Conservation (phyloP, 2,888 invertebrate species). For the Eilema depressum region DNA sequence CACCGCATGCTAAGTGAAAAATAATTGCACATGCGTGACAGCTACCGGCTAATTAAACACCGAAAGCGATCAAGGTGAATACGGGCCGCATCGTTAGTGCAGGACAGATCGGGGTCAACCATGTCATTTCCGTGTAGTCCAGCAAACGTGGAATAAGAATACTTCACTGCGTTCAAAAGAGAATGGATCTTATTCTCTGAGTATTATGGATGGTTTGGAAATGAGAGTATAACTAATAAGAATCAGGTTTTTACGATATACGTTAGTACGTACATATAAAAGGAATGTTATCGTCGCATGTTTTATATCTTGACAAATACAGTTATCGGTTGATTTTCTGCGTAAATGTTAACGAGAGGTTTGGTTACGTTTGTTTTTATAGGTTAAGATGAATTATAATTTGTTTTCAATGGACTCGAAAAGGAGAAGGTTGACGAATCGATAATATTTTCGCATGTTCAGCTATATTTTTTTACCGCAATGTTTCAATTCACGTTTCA, state of each 20-base stretch:
- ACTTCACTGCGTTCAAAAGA: slow-evolving; percentile 10
- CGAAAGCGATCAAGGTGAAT: slow-evolving; percentile 49
- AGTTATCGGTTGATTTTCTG: slow-evolving; percentile 33
- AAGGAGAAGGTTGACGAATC: not conserved
- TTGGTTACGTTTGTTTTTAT: slow-evolving; percentile 8
- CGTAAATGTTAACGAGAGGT: slow-evolving; percentile 16
- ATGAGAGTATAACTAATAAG: slow-evolving; percentile 16
- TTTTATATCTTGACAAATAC: slow-evolving; percentile 47
- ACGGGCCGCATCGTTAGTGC: slow-evolving; percentile 46
- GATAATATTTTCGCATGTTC: not conserved
- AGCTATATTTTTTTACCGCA: not conserved
- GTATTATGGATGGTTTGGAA: not conserved
- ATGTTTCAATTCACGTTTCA: not conserved
- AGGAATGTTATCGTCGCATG: slow-evolving; percentile 33
- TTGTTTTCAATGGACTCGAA: not conserved
- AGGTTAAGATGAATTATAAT: not conserved
- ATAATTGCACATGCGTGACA: slow-evolving; percentile 45
- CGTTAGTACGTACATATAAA: slow-evolving; percentile 29
- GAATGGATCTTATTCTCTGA: slow-evolving; percentile 25
- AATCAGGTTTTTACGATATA: slow-evolving; percentile 24
- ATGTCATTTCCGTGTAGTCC: slow-evolving; percentile 46
- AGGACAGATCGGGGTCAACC: slow-evolving; percentile 47
- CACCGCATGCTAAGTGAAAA: slow-evolving; percentile 44
- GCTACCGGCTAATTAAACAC: slow-evolving; percentile 49
- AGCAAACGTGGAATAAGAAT: slow-evolving; percentile 32